These are phyloP conservation scores for Anguilla pacifica DNA, from an alignment of 2,797 vertebrate genomes.

Conservation along the genomic window DNA sequence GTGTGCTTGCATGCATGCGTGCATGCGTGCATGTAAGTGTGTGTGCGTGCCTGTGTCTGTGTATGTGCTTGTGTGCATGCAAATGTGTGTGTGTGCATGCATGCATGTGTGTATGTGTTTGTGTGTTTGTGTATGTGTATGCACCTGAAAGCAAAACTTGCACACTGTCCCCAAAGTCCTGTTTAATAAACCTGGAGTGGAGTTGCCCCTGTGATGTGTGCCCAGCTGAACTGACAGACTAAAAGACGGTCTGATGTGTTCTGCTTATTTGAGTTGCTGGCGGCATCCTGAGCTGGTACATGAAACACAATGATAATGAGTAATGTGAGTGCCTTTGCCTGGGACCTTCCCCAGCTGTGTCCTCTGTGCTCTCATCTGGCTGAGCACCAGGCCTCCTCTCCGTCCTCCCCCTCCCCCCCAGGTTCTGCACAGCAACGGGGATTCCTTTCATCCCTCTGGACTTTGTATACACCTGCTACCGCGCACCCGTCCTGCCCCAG, in stretches of 20 bases:
- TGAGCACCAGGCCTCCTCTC: neutral
- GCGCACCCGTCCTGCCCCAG: neutral
- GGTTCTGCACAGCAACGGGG: conserved; percentile 29
- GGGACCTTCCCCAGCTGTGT: conserved; percentile 22
- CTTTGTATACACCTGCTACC: conserved; percentile 30
- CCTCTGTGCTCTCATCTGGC: neutral
- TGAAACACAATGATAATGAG: conserved; percentile 39
- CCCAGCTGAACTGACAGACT: conserved; percentile 38
- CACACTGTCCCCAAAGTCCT: neutral
- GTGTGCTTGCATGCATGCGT: too few relatives aligned
- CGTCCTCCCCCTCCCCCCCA: neutral
- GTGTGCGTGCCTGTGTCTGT: too few relatives aligned
- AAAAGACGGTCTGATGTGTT: conserved; percentile 38
- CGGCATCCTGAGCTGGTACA: conserved; percentile 28
- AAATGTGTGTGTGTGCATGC: too few relatives aligned
- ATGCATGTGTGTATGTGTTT: too few relatives aligned
- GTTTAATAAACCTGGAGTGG: neutral
- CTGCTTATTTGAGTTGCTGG: conserved; percentile 30
- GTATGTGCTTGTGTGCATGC: too few relatives aligned
- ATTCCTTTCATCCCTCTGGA: conserved; percentile 29
- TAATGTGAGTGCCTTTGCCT: conserved; percentile 23
- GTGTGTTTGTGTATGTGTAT: too few relatives aligned
- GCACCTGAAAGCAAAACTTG: too few relatives aligned
- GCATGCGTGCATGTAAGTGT: too few relatives aligned
- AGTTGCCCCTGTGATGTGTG: conserved; percentile 15